These are phyloP conservation scores for Leucophenga varia DNA, from an alignment of 1,140 invertebrate genomes.

Conservation along the genomic window DNA sequence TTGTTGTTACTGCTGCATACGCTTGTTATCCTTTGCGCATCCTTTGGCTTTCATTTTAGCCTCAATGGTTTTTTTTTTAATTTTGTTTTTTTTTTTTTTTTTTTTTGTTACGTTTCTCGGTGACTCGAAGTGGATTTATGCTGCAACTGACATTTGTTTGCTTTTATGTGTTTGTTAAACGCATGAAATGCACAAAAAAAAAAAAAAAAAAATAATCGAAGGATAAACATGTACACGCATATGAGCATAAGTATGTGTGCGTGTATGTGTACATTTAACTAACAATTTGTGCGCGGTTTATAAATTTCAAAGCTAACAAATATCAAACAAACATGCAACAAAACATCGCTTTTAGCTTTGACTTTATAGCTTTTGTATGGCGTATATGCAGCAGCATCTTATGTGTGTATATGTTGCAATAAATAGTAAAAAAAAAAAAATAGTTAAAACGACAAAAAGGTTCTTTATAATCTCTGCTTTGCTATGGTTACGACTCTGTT, in stretches of 20 bases:
- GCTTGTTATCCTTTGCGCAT: no score
- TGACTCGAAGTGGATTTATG: no score
- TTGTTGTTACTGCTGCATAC: not conserved
- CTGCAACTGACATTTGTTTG: conserved; percentile 16
- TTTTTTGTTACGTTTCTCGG: no score
- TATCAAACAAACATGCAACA: no score
- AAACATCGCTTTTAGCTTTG: no score
- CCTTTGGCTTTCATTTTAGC: not conserved
- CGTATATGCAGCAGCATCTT: no score
- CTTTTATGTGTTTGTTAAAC: conserved; percentile 9
- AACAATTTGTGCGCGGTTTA: conserved; percentile 7
- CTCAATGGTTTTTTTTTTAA: not conserved
- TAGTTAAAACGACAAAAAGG: no score
- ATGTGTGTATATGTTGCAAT: no score
- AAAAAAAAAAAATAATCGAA: not conserved
- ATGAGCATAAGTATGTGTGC: not conserved
- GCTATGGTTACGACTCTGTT: no score
- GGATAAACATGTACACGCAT: not conserved
- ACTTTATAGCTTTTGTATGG: no score
- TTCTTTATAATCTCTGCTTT: no score
- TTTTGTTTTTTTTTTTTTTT: conserved; percentile 3
- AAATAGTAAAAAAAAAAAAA: no score
- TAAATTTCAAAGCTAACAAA: conserved; percentile 6
- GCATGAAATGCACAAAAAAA: not conserved
- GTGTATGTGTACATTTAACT: conserved; percentile 3